These are phyloP conservation scores for Saguinus midas DNA, from an alignment of 2,113 vertebrate genomes.

Conservation along the genomic window DNA sequence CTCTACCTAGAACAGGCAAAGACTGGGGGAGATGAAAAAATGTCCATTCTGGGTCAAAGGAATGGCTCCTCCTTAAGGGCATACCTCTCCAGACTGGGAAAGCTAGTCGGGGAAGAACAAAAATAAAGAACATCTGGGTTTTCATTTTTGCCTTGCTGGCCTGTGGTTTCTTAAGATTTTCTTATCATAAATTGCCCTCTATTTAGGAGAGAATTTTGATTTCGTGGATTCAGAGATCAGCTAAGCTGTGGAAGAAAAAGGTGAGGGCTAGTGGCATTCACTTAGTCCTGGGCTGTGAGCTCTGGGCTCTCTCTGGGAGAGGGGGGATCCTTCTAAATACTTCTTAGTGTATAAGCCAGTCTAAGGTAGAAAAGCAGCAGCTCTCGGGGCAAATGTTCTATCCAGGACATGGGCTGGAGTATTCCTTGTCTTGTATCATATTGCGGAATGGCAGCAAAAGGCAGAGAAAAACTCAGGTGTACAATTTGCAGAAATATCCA, in stretches of 20 bases:
- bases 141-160: neutral
- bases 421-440: neutral
- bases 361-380: neutral
- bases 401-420: neutral
- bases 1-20: neutral
- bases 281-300: neutral
- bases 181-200: neutral
- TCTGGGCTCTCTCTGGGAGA: neutral
- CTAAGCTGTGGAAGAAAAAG: neutral
- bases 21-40: neutral
- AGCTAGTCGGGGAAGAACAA: neutral
- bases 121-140: neutral
- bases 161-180: neutral
- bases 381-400: neutral
- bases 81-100: neutral
- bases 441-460: neutral
- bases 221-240: neutral
- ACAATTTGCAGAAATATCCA: neutral
- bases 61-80: neutral
- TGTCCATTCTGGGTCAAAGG: neutral
- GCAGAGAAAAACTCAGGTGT: neutral
- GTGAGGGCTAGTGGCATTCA: neutral
- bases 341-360: neutral
- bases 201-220: neutral
- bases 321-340: neutral